These are phyloP conservation scores for Lordiphosa clarofinis DNA, from an alignment of 1,140 invertebrate species.

Conservation along the genomic window DNA sequence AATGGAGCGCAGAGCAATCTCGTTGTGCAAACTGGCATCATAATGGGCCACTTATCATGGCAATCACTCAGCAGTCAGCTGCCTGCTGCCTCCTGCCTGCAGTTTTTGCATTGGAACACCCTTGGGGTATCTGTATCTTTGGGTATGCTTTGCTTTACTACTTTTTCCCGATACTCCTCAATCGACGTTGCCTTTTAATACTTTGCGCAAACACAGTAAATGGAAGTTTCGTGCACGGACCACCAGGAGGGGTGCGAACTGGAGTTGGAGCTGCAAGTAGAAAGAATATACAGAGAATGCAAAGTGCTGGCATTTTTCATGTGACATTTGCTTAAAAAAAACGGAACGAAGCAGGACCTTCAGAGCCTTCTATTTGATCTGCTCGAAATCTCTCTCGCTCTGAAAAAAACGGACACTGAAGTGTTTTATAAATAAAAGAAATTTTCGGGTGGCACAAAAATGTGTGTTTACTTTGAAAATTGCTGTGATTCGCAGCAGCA, in stretches of 20 bases:
- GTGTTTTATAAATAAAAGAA: conserved; percentile 75
- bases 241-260: conserved; percentile 7
- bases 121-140: conserved; percentile 5
- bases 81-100: too few species aligned
- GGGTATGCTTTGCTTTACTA: conserved; percentile 60
- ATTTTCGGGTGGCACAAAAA: conserved; percentile 42
- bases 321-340: conserved; percentile 67
- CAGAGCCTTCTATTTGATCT: conserved; percentile 57
- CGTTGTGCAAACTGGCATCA: conserved; percentile 71
- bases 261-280: conserved; percentile 8
- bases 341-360: conserved; percentile 38
- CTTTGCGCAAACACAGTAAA: conserved; percentile 77
- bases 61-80: conserved; percentile 72
- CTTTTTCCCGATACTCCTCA: conserved; percentile 63
- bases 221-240: conserved; percentile 67
- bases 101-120: conserved; percentile 22
- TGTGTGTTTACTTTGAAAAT: conserved; percentile 70
- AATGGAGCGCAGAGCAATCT: conserved; percentile 63
- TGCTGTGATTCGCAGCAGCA: conserved; percentile 59
- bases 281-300: conserved; percentile 32
- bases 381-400: conserved; percentile 33
- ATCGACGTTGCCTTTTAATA: conserved; percentile 75
- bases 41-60: conserved; percentile 77
- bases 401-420: conserved; percentile 24
- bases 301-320: conserved; percentile 72